Percentiles rank a stretch among this genome's conserved stretches.
These are phyloP conservation scores for Laticauda colubrina DNA, from an alignment of 2,113 vertebrate genomes.

Conservation along the genomic window DNA sequence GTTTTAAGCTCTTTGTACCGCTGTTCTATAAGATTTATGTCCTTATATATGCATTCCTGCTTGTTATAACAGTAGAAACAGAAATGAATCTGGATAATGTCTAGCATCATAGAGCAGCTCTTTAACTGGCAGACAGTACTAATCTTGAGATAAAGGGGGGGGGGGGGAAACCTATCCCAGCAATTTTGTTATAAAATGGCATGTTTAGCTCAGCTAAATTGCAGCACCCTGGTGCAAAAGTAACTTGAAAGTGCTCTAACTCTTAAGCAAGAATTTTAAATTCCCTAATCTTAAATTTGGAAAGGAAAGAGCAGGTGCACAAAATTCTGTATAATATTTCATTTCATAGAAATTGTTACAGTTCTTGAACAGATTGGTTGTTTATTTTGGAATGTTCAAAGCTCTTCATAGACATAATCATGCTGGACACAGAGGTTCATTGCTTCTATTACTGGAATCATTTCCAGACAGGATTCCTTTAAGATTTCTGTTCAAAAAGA, in stretches of 20 bases:
- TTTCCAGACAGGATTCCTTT: background rate
- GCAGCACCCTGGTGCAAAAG: constrained; percentile 6
- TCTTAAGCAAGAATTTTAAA: background rate
- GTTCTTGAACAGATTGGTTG: background rate
- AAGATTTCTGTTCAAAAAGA: background rate
- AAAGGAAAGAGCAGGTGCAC: background rate
- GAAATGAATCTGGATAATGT: background rate
- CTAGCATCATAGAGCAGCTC: constrained; percentile 4
- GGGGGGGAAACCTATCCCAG: constrained; percentile 34
- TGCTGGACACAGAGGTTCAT: background rate
- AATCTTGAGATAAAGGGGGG: constrained; percentile 38
- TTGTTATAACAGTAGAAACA: constrained; percentile 16
- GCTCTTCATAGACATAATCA: background rate
- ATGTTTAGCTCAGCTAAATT: constrained; percentile 50
- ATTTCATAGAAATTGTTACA: background rate
- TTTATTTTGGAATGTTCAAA: background rate
- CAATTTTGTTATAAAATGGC: constrained; percentile 37
- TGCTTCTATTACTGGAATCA: background rate
- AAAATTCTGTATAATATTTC: background rate
- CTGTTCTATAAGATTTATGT: background rate
- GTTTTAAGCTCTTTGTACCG: background rate
- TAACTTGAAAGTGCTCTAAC: background rate
- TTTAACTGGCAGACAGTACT: constrained; percentile 14
- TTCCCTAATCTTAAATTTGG: background rate
- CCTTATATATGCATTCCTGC: background rate